Evolutionary conservation across 1,140 invertebrate genomes (phyloP).

Genomic region (Battus philenor): DNA sequence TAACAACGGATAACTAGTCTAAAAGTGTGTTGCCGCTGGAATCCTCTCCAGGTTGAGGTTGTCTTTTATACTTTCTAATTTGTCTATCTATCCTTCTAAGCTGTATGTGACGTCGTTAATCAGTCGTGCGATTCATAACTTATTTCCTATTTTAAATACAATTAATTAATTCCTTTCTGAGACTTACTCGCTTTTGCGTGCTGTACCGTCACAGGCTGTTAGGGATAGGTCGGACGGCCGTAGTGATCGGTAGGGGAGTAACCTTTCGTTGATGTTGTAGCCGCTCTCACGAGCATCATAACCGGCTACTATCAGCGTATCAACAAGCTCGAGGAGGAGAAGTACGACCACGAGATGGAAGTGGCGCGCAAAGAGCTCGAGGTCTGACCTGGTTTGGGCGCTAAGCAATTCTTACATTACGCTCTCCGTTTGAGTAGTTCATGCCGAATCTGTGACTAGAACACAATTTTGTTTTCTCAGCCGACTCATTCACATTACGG

Average conservation of each 20-base stretch:
- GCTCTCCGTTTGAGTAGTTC: slow-evolving; percentile 68
- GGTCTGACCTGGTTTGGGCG: slow-evolving; percentile 79
- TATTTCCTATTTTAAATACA: slow-evolving; percentile 41
- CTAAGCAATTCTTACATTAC: slow-evolving; percentile 46
- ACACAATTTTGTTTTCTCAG: slow-evolving; percentile 67
- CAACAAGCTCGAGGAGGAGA: slow-evolving; percentile 91
- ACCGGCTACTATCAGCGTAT: slow-evolving; percentile 92
- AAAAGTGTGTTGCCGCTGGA: slow-evolving; percentile 31
- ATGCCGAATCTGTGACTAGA: slow-evolving; percentile 71
- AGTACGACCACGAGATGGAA: slow-evolving; percentile 97
- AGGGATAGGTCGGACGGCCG: slow-evolving; percentile 24
- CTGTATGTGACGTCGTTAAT: slow-evolving; percentile 45
- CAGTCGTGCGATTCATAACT: slow-evolving; percentile 46
- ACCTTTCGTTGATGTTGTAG: slow-evolving; percentile 79
- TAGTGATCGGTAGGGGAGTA: slow-evolving; percentile 44
- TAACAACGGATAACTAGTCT: slow-evolving; percentile 45
- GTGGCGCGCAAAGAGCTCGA: slow-evolving; percentile 94
- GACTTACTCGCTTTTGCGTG: slow-evolving; percentile 37
- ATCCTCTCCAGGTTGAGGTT: slow-evolving; percentile 18
- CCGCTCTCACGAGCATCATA: slow-evolving; percentile 89
- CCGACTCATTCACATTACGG: slow-evolving; percentile 53
- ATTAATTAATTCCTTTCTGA: slow-evolving; percentile 40
- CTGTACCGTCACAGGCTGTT: slow-evolving; percentile 24
- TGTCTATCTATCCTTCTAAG: slow-evolving; percentile 52
- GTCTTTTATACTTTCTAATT: slow-evolving; percentile 45